A percentile compares a stretch with the other conserved stretches of the same genome.
phyloP scores from a whole-genome alignment of 2,797 vertebrate genomes.

The Gallirallus australis region DNA sequence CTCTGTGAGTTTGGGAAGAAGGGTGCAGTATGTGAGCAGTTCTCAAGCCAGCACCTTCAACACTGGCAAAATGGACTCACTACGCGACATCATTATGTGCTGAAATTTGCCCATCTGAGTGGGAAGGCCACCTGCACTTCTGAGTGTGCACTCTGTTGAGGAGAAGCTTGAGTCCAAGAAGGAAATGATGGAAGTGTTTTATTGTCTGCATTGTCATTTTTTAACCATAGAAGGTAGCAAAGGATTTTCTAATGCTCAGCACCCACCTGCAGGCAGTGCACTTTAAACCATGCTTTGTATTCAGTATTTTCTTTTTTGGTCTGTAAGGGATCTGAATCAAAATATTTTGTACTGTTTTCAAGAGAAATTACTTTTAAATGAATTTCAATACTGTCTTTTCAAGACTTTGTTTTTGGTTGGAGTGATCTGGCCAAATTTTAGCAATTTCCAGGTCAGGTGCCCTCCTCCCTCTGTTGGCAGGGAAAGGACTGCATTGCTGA shows the following conservation, averaged over 20 bases:
- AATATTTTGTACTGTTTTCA: background rate
- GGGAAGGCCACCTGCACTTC: background rate
- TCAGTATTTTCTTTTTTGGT: background rate
- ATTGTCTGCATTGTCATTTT: background rate
- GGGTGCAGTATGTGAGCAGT: rapidly evolving
- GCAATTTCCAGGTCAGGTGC: background rate
- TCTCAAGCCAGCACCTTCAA: background rate
- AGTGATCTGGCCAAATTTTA: background rate
- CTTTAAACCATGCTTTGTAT: background rate
- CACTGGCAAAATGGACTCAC: background rate
- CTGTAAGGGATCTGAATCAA: background rate
- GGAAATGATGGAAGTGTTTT: background rate
- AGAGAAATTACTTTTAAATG: background rate
- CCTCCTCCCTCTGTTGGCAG: background rate
- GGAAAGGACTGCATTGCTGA: background rate
- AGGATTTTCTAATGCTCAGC: background rate
- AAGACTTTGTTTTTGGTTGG: background rate
- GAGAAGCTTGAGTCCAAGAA: background rate
- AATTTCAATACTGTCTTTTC: background rate
- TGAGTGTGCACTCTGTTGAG: background rate
- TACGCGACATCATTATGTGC: rapidly evolving
- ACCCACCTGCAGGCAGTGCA: rapidly evolving
- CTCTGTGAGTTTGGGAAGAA: background rate
- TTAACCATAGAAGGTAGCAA: background rate
- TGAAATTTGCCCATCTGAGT: background rate